Evolutionary conservation across 2,888 invertebrate genomes (phyloP).

Genomic region (Sisyra nigra): DNA sequence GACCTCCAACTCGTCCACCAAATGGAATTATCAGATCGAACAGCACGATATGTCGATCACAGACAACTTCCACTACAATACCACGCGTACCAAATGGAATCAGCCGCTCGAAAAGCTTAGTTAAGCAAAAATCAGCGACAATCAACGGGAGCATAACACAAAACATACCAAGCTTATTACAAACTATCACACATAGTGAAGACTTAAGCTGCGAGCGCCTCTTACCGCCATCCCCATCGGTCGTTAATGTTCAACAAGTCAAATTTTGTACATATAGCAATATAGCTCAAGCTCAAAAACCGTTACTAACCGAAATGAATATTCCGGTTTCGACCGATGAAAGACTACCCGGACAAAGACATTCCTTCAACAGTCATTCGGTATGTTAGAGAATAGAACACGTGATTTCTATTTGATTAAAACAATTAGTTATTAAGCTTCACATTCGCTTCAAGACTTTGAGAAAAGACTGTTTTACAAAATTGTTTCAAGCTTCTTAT

Average conservation of each 20-base stretch:
- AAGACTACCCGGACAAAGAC: neutral
- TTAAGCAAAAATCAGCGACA: neutral
- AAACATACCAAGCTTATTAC: neutral
- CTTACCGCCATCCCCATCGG: neutral
- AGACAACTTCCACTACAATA: neutral
- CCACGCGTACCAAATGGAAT: neutral
- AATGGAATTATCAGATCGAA: neutral
- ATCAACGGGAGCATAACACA: neutral
- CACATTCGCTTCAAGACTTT: no score
- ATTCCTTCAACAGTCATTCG: slow-evolving; percentile 5
- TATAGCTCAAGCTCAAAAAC: slow-evolving; percentile 5
- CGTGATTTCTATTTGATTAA: no score
- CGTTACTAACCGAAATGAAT: neutral
- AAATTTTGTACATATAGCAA: slow-evolving; percentile 7
- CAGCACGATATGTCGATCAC: slow-evolving; percentile 2
- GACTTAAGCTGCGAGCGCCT: neutral
- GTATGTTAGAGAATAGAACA: slow-evolving; percentile 1
- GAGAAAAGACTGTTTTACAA: no score
- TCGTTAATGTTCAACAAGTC: neutral
- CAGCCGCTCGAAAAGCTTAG: neutral
- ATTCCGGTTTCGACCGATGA: neutral
- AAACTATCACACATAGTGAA: neutral
- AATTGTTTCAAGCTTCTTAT: no score
- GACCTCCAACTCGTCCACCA: neutral
- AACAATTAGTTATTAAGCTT: no score